A percentile compares a stretch with the other conserved stretches of the same genome.
Conservation (phyloP, 2,113 vertebrate genomes). For the Dascyllus trimaculatus region DNA sequence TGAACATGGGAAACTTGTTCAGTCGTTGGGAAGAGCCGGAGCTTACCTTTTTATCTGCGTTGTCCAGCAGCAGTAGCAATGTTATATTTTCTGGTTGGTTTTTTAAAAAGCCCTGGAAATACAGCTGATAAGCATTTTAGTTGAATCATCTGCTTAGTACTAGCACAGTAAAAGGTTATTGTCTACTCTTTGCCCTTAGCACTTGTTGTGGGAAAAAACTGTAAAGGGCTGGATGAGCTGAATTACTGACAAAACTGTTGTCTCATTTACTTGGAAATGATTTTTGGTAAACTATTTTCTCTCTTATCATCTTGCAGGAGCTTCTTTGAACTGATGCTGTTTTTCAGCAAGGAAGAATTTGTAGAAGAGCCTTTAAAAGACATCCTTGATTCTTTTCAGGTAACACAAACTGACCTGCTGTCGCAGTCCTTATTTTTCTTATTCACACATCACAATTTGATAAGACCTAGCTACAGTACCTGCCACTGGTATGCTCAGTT, state of each 20-base stretch:
- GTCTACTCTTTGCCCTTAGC: too few relatives aligned
- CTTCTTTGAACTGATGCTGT: conserved; percentile 98
- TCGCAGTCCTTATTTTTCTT: neutral
- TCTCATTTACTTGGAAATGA: neutral
- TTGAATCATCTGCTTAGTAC: too few relatives aligned
- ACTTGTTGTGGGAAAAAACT: too few relatives aligned
- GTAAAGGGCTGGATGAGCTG: neutral
- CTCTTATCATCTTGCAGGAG: conserved; percentile 86
- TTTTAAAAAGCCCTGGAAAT: too few relatives aligned
- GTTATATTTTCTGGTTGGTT: too few relatives aligned
- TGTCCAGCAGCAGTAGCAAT: neutral
- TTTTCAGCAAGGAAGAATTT: conserved; percentile 98
- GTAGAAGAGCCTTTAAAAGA: conserved; percentile 96
- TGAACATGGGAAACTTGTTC: too few relatives aligned
- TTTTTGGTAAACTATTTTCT: neutral
- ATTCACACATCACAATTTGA: neutral
- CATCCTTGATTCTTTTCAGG: conserved; percentile 96
- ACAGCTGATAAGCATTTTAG: too few relatives aligned
- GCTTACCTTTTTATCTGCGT: too few relatives aligned
- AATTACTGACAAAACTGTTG: neutral
- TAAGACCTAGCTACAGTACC: neutral
- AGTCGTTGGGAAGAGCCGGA: too few relatives aligned
- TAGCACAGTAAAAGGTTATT: too few relatives aligned
- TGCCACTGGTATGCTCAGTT: neutral
- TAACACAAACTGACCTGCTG: conserved; percentile 71